Evolutionary conservation across 2,797 vertebrate species (phyloP), one percentile per base, ranked within the genome.

Genomic region (Benthosema pterotum): DNA sequence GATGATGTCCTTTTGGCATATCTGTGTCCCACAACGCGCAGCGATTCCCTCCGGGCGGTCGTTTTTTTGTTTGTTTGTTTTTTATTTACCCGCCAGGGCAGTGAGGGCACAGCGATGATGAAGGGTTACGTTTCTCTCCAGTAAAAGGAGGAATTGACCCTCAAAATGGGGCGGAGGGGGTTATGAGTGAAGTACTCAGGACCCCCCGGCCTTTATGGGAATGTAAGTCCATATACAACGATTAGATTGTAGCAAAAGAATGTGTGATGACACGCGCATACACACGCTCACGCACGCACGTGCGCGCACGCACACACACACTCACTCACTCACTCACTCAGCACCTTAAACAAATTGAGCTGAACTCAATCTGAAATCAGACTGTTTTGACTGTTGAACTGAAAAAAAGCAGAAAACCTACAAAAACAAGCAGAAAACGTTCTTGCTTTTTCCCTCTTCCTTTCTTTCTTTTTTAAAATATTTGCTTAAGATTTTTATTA

Each of bases 401-500:
- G 11, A 38, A 38, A 38, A 38, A 2, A 11, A 11, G 52, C n/a
- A n/a, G n/a, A n/a, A n/a, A n/a, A n/a, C n/a, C n/a, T n/a, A n/a
- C n/a, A 28, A 53, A 52, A 48, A 46, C 18, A 16, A 18, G 32
- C 6, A 38, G 5, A 38, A 38, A 38, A 38, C 2, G 32, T 38
- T 38, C 32, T 38, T 38, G 32, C 32, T 38, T 38, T 52, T 15
- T 15, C 2, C n/a, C n/a, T n/a, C n/a, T n/a, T n/a, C n/a, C n/a
- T n/a, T 32, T 48, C 5, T 55, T 54, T 46, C 46, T 32, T 59
- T n/a, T 54, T 47, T 32, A 54, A 50, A 4, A 25, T 2, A 22
- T 52, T 52, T 52, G 50, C 50, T 52, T 47, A 13, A 47, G 57
- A 19, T 14, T 69, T 65, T 52, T 59, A 66, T 63, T 62, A 63